phyloP scores from a whole-genome alignment of 2,888 invertebrate species.

The Yponomeuta plumbellus region DNA sequence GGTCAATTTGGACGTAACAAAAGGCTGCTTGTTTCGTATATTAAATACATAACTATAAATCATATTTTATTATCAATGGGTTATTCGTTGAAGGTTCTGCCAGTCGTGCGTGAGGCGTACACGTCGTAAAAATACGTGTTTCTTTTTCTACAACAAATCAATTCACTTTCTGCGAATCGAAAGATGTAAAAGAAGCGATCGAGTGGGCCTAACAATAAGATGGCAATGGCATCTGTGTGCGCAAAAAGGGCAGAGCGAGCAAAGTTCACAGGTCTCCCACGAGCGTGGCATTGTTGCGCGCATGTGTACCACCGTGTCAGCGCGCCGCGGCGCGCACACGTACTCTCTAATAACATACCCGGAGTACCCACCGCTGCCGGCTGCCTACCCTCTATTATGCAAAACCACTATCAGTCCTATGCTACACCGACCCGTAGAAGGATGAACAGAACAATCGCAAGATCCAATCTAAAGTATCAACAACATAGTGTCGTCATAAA shows the following conservation, averaged over 20 bases:
- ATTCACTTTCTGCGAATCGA: neutral
- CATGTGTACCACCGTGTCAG: slow-evolving; percentile 36
- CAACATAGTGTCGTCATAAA: neutral
- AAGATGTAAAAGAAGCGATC: slow-evolving; percentile 4
- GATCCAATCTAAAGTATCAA: slow-evolving; percentile 7
- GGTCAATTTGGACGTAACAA: slow-evolving; percentile 9
- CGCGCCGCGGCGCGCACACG: slow-evolving; percentile 23
- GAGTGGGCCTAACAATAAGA: neutral
- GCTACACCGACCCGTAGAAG: neutral
- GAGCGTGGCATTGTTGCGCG: slow-evolving; percentile 39
- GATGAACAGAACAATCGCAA: slow-evolving; percentile 7
- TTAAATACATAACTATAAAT: slow-evolving; percentile 54
- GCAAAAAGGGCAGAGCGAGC: slow-evolving; percentile 42
- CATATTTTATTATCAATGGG: slow-evolving; percentile 43
- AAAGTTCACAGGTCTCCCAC: slow-evolving; percentile 58
- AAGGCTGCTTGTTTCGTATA: slow-evolving; percentile 26
- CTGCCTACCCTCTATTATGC: slow-evolving; percentile 10
- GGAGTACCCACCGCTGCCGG: neutral
- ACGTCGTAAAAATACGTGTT: neutral
- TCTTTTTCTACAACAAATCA: neutral
- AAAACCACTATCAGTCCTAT: slow-evolving; percentile 10
- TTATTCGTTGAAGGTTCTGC: slow-evolving; percentile 29
- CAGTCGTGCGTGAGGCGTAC: slow-evolving; percentile 29
- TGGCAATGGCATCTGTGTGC: slow-evolving; percentile 26
- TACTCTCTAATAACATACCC: slow-evolving; percentile 18